Evolutionary conservation across 2,797 vertebrate species (phyloP).

Genomic region (Odontamblyopus rebecca): DNA sequence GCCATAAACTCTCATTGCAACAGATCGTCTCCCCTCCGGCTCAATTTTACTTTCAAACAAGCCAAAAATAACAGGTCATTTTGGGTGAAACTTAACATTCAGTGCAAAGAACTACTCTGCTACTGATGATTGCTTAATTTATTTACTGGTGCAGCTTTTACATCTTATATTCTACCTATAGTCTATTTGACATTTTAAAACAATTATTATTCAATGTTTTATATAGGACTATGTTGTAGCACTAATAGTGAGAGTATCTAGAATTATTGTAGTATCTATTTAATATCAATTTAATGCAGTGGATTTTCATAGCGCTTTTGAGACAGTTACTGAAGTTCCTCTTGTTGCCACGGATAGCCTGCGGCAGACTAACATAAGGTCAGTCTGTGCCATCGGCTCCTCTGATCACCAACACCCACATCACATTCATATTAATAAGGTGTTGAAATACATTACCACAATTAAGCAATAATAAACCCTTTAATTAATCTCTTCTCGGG

Average conservation of each 20-base stretch:
- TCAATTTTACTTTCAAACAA: conserved; percentile 32
- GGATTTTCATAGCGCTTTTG: too few species aligned
- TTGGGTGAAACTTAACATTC: not conserved
- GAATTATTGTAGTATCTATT: not conserved
- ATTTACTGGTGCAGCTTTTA: not conserved
- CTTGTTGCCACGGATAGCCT: too few species aligned
- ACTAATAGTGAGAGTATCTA: too few species aligned
- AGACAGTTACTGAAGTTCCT: too few species aligned
- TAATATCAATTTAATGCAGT: too few species aligned
- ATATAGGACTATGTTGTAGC: too few species aligned
- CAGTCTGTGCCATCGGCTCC: too few species aligned
- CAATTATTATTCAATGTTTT: too few species aligned
- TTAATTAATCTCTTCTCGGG: not conserved
- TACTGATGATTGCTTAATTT: not conserved
- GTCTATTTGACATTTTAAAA: not conserved
- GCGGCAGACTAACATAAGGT: too few species aligned
- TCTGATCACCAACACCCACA: too few species aligned
- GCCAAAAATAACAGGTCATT: not conserved
- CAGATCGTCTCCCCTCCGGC: conserved; percentile 48
- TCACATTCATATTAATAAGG: too few species aligned
- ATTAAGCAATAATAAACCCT: not conserved
- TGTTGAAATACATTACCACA: not conserved
- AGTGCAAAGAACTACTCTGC: too few species aligned
- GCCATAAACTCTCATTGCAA: conserved; percentile 45
- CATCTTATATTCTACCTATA: not conserved